These are phyloP conservation scores for Psephotus haematonotus DNA, from an alignment of 2,113 vertebrate species.

Conservation along the genomic window DNA sequence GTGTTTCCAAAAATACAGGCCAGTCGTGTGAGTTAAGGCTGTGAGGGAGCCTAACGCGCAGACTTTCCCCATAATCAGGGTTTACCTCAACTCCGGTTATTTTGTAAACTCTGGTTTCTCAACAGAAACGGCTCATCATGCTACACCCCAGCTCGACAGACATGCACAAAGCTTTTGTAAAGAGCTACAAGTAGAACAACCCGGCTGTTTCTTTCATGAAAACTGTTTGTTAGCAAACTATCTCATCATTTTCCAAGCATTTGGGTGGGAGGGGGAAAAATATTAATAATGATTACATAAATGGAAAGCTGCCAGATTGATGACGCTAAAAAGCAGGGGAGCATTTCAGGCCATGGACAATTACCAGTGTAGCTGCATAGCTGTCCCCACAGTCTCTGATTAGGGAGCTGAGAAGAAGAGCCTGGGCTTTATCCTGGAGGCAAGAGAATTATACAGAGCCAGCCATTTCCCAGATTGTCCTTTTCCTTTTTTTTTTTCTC, in stretches of 20 bases:
- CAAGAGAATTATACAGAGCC: neutral
- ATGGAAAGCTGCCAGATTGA: neutral
- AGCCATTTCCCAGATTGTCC: neutral
- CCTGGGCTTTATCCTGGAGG: neutral
- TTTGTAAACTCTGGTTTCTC: constrained; percentile 72
- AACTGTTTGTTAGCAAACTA: constrained; percentile 46
- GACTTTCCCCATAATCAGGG: constrained; percentile 54
- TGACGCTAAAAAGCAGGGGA: neutral
- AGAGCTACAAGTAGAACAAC: neutral
- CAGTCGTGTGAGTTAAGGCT: constrained; percentile 39
- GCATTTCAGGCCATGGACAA: neutral
- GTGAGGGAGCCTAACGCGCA: constrained; percentile 20
- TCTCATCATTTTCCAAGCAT: constrained; percentile 34
- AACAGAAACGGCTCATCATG: constrained; percentile 67
- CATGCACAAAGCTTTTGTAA: constrained; percentile 28
- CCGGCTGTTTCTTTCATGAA: constrained; percentile 48
- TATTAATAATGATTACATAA: neutral
- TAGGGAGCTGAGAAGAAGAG: neutral
- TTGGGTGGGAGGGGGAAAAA: neutral
- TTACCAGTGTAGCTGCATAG: neutral
- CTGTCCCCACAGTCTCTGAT: neutral
- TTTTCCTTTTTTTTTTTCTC: neutral
- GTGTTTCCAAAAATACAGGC: constrained; percentile 57
- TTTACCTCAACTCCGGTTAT: constrained; percentile 71
- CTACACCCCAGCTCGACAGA: constrained; percentile 42